These are phyloP conservation scores for Coptodon bakossiorum DNA, from an alignment of 2,113 vertebrate genomes.

Conservation along the genomic window DNA sequence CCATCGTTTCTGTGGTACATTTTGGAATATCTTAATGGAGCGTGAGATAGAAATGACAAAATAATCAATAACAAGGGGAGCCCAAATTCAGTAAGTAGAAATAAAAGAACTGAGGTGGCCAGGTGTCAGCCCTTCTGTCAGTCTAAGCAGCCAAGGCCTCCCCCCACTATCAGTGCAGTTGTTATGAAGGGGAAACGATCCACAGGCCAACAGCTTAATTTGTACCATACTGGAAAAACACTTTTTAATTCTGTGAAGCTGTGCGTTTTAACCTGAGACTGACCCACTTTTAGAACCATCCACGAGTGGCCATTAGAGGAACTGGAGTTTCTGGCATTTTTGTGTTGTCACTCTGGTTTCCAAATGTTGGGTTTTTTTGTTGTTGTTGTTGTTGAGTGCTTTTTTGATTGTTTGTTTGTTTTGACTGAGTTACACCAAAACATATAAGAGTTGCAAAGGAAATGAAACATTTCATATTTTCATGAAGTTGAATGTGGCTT, in stretches of 20 bases:
- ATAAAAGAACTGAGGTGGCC: neutral
- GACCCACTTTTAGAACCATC: neutral
- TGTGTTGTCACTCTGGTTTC: neutral
- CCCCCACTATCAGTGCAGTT: neutral
- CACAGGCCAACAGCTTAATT: neutral
- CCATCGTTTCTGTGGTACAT: neutral
- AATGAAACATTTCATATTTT: neutral
- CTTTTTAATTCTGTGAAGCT: neutral
- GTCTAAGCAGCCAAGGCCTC: neutral
- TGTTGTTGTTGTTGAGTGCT: rapidly evolving
- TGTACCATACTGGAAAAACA: neutral
- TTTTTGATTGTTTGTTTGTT: neutral
- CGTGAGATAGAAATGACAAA: neutral
- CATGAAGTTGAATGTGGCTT: neutral
- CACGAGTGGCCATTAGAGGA: neutral
- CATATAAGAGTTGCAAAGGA: neutral
- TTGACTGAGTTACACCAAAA: neutral
- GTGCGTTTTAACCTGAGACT: neutral
- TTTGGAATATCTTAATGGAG: neutral
- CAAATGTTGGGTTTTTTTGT: neutral
- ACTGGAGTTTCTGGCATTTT: neutral
- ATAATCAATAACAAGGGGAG: neutral
- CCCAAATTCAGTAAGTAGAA: neutral
- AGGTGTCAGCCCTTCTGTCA: neutral
- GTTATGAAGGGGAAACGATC: neutral